These are phyloP conservation scores for Ischnus inquisitorius DNA, from an alignment of 2,888 invertebrate species.

Conservation along the genomic window DNA sequence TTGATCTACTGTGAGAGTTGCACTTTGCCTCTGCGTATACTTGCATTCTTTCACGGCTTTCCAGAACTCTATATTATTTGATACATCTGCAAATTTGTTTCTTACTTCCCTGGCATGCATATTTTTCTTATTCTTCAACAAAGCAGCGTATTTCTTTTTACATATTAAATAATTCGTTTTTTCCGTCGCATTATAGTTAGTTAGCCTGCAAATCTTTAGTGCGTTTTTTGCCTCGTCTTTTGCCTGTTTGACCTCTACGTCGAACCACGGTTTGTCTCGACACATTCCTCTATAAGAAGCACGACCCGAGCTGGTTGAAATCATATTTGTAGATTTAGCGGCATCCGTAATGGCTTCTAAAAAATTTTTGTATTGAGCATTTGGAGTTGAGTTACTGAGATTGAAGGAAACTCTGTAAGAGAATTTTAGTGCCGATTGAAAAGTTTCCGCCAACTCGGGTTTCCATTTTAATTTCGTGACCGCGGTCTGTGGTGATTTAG, in stretches of 20 bases:
- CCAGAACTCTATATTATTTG: constrained; percentile 3
- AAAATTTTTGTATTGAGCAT: background rate
- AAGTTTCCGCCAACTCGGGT: constrained; percentile 16
- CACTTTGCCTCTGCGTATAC: background rate
- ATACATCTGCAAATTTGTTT: constrained; percentile 20
- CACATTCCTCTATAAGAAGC: background rate
- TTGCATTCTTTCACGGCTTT: constrained; percentile 20
- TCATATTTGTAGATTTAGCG: background rate
- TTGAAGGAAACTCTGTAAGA: background rate
- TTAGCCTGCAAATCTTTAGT: background rate
- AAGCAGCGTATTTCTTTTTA: background rate
- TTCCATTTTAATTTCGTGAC: constrained; percentile 7
- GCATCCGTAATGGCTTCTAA: background rate
- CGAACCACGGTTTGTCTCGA: constrained; percentile 18
- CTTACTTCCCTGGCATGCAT: background rate
- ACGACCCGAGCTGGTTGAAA: background rate
- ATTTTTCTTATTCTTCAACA: constrained; percentile 12
- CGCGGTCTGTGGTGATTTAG: background rate
- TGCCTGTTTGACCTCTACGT: background rate
- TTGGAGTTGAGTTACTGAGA: background rate
- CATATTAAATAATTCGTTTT: background rate
- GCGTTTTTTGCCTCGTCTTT: constrained; percentile 14
- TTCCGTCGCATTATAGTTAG: constrained; percentile 1
- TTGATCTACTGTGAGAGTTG: constrained; percentile 12
- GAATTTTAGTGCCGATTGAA: background rate